These are phyloP conservation scores for Ips typographus DNA, from an alignment of 1,140 invertebrate genomes.

Conservation along the genomic window DNA sequence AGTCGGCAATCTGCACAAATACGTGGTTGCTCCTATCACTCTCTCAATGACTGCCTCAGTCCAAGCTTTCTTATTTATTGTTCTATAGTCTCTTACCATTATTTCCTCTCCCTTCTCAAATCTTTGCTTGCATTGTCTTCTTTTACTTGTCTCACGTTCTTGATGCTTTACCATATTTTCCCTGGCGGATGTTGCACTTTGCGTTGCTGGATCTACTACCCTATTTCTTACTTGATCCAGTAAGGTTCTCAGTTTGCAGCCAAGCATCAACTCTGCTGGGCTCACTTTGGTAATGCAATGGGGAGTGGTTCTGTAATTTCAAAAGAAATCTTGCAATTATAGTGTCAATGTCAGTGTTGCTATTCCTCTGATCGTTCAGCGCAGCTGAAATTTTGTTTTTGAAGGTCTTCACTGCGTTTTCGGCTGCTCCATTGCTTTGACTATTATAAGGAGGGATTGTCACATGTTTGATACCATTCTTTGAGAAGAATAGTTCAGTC, in stretches of 20 bases:
- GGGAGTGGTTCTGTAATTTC: conserved; percentile 28
- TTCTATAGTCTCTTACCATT: too few relatives aligned
- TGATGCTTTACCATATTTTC: too few relatives aligned
- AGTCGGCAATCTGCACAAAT: too few relatives aligned
- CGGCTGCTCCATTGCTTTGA: conserved; percentile 18
- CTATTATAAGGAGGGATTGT: conserved; percentile 21
- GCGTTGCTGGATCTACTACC: too few relatives aligned
- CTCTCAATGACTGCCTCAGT: too few relatives aligned
- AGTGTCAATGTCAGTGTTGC: not conserved
- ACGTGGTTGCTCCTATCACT: too few relatives aligned
- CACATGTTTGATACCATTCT: conserved; percentile 16
- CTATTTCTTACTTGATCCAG: too few relatives aligned
- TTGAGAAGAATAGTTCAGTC: conserved; percentile 33
- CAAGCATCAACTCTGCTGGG: conserved; percentile 27
- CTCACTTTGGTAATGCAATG: conserved; percentile 30
- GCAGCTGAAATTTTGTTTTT: conserved; percentile 11
- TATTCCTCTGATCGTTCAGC: not conserved
- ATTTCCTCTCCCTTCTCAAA: too few relatives aligned
- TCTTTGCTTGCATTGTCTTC: too few relatives aligned
- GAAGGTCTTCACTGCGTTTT: conserved; percentile 23
- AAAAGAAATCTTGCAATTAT: conserved; percentile 24
- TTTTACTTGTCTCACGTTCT: too few relatives aligned
- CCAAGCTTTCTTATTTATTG: too few relatives aligned
- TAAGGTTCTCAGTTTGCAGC: not conserved
- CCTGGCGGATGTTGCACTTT: too few relatives aligned